These are phyloP conservation scores for Drosophila parthenogenetica DNA, from an alignment of 2,888 invertebrate species.

Conservation along the genomic window DNA sequence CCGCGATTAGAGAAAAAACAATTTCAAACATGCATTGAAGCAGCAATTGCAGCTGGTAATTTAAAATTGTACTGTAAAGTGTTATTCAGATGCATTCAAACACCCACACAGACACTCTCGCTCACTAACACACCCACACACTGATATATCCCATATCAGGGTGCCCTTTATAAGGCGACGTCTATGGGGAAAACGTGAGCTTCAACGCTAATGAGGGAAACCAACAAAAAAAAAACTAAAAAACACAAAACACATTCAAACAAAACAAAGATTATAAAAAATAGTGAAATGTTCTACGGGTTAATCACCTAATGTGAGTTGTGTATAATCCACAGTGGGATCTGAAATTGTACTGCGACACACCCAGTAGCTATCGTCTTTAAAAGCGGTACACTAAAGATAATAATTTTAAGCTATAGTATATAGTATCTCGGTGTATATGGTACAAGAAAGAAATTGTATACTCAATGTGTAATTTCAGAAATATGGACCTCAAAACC, in stretches of 20 bases:
- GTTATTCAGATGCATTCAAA: conserved; percentile 16
- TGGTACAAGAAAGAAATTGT: too few relatives aligned
- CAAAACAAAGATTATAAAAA: conserved; percentile 34
- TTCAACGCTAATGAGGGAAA: conserved; percentile 55
- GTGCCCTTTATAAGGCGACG: conserved; percentile 23
- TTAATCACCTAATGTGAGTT: conserved; percentile 44
- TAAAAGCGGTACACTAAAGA: conserved; percentile 4
- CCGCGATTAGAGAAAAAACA: conserved; percentile 12
- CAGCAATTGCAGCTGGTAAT: conserved; percentile 10
- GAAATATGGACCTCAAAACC: too few relatives aligned
- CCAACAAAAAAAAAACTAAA: conserved; percentile 22
- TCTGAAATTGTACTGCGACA: not conserved
- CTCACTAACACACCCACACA: not conserved
- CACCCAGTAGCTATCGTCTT: conserved; percentile 16
- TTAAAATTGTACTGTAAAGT: conserved; percentile 2
- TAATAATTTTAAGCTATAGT: conserved; percentile 1
- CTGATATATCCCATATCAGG: conserved; percentile 5
- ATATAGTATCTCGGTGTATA: conserved; percentile 4
- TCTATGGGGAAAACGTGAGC: conserved; percentile 57
- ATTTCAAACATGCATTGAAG: conserved; percentile 29
- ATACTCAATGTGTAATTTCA: too few relatives aligned
- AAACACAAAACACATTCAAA: conserved; percentile 10
- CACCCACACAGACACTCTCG: conserved; percentile 8
- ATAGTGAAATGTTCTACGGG: conserved; percentile 44
- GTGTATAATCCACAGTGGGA: conserved; percentile 5